Evolutionary conservation across 1,140 invertebrate genomes (phyloP), one percentile per base, ranked within the genome.

Genomic region (Tetramorium parvispinum): DNA sequence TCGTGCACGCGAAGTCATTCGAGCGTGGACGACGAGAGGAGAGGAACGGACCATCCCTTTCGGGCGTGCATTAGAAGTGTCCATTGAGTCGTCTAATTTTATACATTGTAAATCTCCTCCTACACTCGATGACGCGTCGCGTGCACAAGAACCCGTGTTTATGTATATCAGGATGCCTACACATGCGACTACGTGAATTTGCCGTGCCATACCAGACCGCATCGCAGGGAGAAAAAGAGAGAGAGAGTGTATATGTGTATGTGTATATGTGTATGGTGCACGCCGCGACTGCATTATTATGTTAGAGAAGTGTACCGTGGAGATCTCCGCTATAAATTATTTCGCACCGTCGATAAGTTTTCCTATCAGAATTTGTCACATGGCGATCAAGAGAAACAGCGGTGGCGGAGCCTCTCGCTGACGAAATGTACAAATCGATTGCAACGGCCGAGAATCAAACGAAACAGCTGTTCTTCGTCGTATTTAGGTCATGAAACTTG

Each of bases 31-130:
- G 75, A 59, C 55, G 21, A 77, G 13, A 21, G 18, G 51, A 37
- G 16, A 32, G 32, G 32, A 4, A 27, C 53, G 49, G 57, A 21
- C 16, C 75, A 86, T 81, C 83, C 59, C 61, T 11, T 53, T 49
- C 57, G 8, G 16, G 43, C 32, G 57, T 32, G 63, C 37, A 55
- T 63, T 63, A 43, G 61, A 77, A 21, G 18, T 71, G 71, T 59
- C 32, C 75, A 87, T 76, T 65, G 70, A 73, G 71, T 70, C 51
- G 65, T 73, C 73, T 87, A 83, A 87, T 88, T 88, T 75, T 75
- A 76, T 87, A 87, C 49, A 40, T 87, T 89, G 86, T 93, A 93
- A 92, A 91, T 92, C 90, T 87, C 85, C 82, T 85, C 86, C 89
- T 87, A 91, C 91, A 46, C 40, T 87, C 85, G 75, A 92, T 91